Conservation (phyloP, 1,140 invertebrate genomes). For the Rhysida immarginata region DNA sequence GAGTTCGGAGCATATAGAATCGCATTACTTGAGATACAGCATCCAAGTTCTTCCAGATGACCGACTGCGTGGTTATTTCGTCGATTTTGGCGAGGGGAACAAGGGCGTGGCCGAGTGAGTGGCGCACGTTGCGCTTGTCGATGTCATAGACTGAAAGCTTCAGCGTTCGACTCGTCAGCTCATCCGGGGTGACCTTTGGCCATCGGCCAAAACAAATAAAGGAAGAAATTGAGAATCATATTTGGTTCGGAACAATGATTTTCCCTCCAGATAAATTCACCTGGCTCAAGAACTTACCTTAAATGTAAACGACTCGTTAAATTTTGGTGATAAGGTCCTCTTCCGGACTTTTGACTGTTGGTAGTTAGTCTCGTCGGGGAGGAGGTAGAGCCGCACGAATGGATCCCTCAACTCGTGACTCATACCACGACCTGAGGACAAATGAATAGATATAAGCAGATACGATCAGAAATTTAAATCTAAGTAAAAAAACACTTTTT, state of each 20-base stretch:
- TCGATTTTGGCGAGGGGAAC: conserved; percentile 22
- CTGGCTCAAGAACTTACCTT: conserved; percentile 19
- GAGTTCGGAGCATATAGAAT: no score
- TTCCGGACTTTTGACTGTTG: conserved; percentile 21
- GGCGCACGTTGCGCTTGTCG: conserved; percentile 25
- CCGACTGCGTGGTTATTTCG: no score
- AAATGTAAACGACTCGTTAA: conserved; percentile 23
- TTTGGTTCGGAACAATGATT: no score
- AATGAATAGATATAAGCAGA: not conserved
- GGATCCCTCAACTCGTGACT: conserved; percentile 20
- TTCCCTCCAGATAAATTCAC: no score
- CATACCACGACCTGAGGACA: conserved; percentile 18
- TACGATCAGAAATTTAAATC: no score
- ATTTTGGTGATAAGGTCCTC: conserved; percentile 23
- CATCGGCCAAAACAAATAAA: no score
- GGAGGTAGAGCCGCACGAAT: conserved; percentile 24
- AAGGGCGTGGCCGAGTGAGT: conserved; percentile 27
- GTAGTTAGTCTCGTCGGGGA: conserved; percentile 23
- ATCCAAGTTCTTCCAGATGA: no score
- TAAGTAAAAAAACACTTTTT: no score
- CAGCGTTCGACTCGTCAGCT: conserved; percentile 19
- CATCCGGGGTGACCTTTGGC: no score
- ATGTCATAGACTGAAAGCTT: conserved; percentile 29
- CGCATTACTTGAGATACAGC: no score
- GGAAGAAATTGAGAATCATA: no score